Evolutionary conservation across 1,140 invertebrate genomes (phyloP).

Genomic region (Hypsibius dujardini): DNA sequence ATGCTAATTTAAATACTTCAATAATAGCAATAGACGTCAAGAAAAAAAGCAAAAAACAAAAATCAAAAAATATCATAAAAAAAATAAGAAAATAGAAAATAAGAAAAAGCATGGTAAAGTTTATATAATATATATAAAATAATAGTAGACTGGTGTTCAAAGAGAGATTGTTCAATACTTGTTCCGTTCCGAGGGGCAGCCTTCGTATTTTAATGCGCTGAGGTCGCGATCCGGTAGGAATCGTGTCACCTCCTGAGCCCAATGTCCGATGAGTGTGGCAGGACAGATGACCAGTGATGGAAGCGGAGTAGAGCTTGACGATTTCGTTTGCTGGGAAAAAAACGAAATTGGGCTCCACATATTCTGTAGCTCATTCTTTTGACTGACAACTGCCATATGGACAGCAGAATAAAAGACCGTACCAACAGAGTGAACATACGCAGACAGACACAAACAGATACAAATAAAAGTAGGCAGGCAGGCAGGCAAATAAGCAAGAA

Average conservation of each 20-base stretch:
- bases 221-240: constrained; percentile 59
- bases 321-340: constrained; percentile 33
- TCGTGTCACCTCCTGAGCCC: constrained; percentile 93
- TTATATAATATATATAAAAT: too few species aligned
- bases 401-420: not conserved
- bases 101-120: too few species aligned
- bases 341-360: constrained; percentile 17
- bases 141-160: too few species aligned
- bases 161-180: too few species aligned
- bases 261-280: constrained; percentile 91
- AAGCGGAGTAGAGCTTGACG: constrained; percentile 39
- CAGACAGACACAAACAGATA: not conserved
- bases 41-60: constrained; percentile 9
- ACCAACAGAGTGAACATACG: not conserved
- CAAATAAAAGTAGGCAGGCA: too few species aligned
- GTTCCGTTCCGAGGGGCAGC: constrained; percentile 63
- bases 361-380: not conserved
- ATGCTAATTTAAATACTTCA: too few species aligned
- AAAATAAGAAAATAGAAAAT: too few species aligned
- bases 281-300: constrained; percentile 89
- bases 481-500: too few species aligned
- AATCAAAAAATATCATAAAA: too few species aligned
- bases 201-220: constrained; percentile 74
- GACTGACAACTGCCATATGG: constrained; percentile 4
- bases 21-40: too few species aligned